phyloP scores from a whole-genome alignment of 2,888 invertebrate species.

The Callyntrura sp. region DNA sequence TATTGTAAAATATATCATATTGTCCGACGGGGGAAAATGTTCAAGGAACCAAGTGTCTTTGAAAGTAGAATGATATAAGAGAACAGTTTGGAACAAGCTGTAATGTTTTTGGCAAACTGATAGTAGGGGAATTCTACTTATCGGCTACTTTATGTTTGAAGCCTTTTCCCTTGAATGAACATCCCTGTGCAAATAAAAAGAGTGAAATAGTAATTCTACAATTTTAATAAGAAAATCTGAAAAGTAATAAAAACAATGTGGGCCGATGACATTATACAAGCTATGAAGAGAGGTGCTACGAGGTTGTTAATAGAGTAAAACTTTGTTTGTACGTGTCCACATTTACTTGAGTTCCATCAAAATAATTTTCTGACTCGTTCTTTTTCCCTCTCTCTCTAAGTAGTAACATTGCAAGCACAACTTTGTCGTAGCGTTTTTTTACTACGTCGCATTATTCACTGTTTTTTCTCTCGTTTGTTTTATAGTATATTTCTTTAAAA shows the following conservation, averaged over 20 bases:
- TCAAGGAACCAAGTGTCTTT: not conserved
- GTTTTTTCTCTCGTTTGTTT: constrained; percentile 32
- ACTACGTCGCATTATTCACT: constrained; percentile 28
- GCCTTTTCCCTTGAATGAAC: too few relatives aligned
- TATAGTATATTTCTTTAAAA: constrained; percentile 23
- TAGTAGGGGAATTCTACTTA: too few relatives aligned
- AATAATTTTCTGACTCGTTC: constrained; percentile 54
- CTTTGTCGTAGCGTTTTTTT: constrained; percentile 8
- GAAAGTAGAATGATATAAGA: too few relatives aligned
- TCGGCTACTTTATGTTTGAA: too few relatives aligned
- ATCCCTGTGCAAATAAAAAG: too few relatives aligned
- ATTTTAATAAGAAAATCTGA: constrained; percentile 44
- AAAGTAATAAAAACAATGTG: constrained; percentile 67
- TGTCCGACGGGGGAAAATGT: not conserved
- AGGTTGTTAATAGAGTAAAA: constrained; percentile 50
- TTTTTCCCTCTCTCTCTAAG: not conserved
- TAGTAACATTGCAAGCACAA: not conserved
- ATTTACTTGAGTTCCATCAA: constrained; percentile 66
- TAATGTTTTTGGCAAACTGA: too few relatives aligned
- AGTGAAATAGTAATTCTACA: too few relatives aligned
- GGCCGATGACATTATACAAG: constrained; percentile 65
- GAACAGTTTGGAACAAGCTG: too few relatives aligned
- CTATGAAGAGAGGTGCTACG: constrained; percentile 62
- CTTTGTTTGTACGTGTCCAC: constrained; percentile 57
- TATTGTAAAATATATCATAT: not conserved